Base-by-base conservation (phyloP, 2,797 vertebrate species). In the Pseudomugil gertrudae region DNA sequence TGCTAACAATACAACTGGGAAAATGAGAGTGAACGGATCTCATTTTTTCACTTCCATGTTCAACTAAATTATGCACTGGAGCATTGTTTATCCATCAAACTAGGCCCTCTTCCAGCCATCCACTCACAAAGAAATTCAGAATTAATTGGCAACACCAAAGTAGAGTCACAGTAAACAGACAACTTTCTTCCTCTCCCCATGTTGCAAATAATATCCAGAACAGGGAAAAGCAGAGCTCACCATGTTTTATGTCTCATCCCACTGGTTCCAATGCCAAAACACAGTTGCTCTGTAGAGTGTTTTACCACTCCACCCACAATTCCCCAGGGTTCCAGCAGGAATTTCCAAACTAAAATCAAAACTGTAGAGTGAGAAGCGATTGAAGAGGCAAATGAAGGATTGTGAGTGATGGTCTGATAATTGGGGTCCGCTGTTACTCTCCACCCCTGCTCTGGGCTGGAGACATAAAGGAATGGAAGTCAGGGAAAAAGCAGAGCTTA, bases 71-170 rank as follows among this genome's bases (percentile, higher is more conserved):
- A 90, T 90, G 86, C 77, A 84, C 84, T 62, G 78, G 85, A 84
- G 87, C 87, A 86, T 91, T 92, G 92, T 92, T 91, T 90, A 90
- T 87, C 88, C 85, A 82, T 90, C 84, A 92, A 89, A 86, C 83
- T 85, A 76, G 85, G 88, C 87, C 69, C 52, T 68, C 84, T 90
- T 90, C 84, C 89, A 89, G 80, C 77, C 77, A 81, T 82, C 74
- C 75, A 73, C 82, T 87, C 85, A 72, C 84, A 89, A 87, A 90
- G 86, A 89, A 81, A 84, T 86, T 80, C 80, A 61, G 66, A 84
- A 86, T 90, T 92, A 93, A 93, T 92, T 94, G 93, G 87, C 89
- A 88, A 78, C 84, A 85, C 77, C 74, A 83, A 87, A 87, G 79
- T 65, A 78, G 63, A 86, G 77, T 74, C 84, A 69, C 58, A 54